Base-by-base conservation (phyloP, 1,140 invertebrate species). In the Sitophilus oryzae region DNA sequence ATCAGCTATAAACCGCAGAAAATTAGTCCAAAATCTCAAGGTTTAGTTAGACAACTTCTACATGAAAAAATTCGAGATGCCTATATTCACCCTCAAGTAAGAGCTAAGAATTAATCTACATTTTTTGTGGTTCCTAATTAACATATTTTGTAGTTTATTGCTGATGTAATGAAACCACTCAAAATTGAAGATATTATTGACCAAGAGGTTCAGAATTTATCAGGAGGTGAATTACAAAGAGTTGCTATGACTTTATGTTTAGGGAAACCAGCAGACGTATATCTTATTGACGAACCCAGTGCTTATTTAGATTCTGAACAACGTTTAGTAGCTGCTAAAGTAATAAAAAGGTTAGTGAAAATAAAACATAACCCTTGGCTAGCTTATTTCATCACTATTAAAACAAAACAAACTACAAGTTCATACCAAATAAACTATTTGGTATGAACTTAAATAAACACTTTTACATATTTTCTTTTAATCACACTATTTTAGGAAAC, bases 1-100 rank as follows among this genome's bases (percentile, higher is more conserved):
- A 96, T 99, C 64, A 98, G 95, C 74, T 99, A 99, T 77, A 99
- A 99, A 74, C 97, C 97, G 34, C 97, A 99, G 76, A 99, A 99
- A 72, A 99, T 99, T 66, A 97, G 93, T 66, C 96, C 97, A 0
- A 99, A 98, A 75, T 95, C 89, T 56, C 88, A 94, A 71, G 94
- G 94, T 15, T 82, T 90, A 56, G 96, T 99, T 0, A 79, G 92
- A 20, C 86, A 90, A 63, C 74, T 99, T 59, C 75, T 99, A 40
- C 93, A 96, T 68, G 93, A 98, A 51, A 96, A 96, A 70, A 97
- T 99, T 66, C 80, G 93, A 56, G 95, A 98, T 78, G 92, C 95
- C 19, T 98, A 96, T 70, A 79, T 94, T 54, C 96, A 98, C 82
- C 96, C 96, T 14, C 89, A 92, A 78, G 81, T 84, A 73, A 56